Conservation (phyloP, 2,113 vertebrate species). For the Lanius ludovicianus region DNA sequence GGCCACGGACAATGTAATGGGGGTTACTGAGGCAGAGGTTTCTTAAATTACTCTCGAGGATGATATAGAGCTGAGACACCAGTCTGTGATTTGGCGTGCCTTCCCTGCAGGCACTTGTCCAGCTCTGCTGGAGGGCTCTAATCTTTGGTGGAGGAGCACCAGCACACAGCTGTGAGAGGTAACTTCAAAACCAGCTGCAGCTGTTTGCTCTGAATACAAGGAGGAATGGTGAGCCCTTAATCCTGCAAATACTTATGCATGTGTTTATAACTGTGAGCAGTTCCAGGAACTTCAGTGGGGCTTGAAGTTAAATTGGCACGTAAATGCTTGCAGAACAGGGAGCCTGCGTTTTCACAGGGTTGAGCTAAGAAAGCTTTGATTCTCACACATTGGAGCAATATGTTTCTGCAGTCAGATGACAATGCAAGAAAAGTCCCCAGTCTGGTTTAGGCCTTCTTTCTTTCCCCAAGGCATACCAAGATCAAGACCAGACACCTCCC, state of each 20-base stretch:
- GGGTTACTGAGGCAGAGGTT: background rate
- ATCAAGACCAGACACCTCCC: background rate
- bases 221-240: background rate
- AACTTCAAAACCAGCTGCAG: conserved; percentile 38
- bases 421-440: background rate
- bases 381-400: background rate
- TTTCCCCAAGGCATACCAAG: background rate
- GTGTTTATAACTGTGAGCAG: conserved; percentile 18
- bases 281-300: background rate
- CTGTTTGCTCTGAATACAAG: background rate
- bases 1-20: fast-evolving
- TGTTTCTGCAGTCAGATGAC: background rate
- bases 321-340: background rate
- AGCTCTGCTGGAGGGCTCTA: background rate
- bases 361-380: background rate
- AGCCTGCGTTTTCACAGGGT: background rate
- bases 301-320: background rate
- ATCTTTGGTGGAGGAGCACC: background rate
- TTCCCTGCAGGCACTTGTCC: background rate
- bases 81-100: background rate
- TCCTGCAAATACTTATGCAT: background rate
- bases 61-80: background rate
- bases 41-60: background rate
- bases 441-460: background rate
- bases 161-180: conserved; percentile 29